These are phyloP conservation scores for Dromococcyx pavoninus DNA, from an alignment of 2,797 vertebrate genomes.

Conservation along the genomic window DNA sequence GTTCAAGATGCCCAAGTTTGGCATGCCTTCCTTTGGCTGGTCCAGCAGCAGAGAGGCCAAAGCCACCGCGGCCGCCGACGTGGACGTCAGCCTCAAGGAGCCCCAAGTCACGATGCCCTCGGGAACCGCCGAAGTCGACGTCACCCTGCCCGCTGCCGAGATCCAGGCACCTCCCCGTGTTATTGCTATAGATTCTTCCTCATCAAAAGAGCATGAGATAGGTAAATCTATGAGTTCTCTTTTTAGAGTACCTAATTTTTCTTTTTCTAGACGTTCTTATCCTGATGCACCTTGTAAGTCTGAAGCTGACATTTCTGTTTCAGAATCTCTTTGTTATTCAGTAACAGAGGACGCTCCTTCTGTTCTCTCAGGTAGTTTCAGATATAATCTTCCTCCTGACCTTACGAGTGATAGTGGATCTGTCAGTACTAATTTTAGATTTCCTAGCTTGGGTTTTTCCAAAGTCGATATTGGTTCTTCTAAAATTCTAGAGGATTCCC, in stretches of 20 bases:
- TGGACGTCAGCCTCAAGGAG: too few species aligned
- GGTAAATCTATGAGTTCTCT: rapidly evolving
- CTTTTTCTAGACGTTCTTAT: background rate
- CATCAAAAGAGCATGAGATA: rapidly evolving
- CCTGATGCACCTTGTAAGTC: rapidly evolving
- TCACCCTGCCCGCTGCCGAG: background rate
- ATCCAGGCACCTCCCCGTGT: too few species aligned
- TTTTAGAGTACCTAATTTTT: background rate
- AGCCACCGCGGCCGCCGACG: too few species aligned
- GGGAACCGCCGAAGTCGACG: background rate
- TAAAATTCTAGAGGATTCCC: rapidly evolving
- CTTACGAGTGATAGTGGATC: rapidly evolving
- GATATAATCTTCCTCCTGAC: rapidly evolving
- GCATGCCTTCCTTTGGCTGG: background rate
- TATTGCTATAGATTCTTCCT: rapidly evolving
- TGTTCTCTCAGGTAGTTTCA: rapidly evolving
- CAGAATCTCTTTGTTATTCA: background rate
- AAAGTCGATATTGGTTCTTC: background rate
- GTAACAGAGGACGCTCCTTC: rapidly evolving
- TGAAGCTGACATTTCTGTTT: rapidly evolving
- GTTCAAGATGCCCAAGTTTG: conserved; percentile 46
- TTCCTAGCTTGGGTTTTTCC: background rate
- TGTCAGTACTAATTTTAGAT: background rate
- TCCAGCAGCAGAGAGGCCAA: background rate
- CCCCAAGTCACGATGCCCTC: too few species aligned